These are phyloP conservation scores for Zaprionus davidi DNA, from an alignment of 1,140 invertebrate genomes.

Conservation along the genomic window DNA sequence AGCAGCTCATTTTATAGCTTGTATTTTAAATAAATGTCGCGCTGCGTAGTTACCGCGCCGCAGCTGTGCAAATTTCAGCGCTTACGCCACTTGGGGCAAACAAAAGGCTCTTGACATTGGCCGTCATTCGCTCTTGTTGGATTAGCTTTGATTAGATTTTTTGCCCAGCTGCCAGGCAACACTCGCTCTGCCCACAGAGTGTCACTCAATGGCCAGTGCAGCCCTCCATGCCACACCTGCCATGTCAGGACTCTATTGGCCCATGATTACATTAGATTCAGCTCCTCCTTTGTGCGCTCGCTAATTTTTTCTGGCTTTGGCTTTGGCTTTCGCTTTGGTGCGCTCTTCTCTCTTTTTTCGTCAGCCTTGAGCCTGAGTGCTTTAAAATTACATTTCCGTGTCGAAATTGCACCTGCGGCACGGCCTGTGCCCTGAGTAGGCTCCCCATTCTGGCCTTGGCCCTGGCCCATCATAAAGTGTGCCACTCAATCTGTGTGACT, in stretches of 20 bases:
- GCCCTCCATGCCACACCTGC: slow-evolving; percentile 28
- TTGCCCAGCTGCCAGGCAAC: slow-evolving; percentile 52
- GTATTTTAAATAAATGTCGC: slow-evolving; percentile 79
- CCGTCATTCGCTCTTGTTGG: slow-evolving; percentile 78
- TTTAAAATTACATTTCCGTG: slow-evolving; percentile 81
- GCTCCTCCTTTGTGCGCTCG: slow-evolving; percentile 27
- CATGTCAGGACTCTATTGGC: slow-evolving; percentile 60
- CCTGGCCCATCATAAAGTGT: slow-evolving; percentile 49
- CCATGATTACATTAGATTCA: slow-evolving; percentile 70
- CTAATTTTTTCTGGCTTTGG: slow-evolving; percentile 56
- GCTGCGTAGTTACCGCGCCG: slow-evolving; percentile 40
- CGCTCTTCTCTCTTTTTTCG: slow-evolving; percentile 15
- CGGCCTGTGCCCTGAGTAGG: not conserved
- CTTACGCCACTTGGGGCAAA: slow-evolving; percentile 77
- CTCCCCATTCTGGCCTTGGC: not conserved
- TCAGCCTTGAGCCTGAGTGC: slow-evolving; percentile 49
- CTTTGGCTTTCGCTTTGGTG: slow-evolving; percentile 13
- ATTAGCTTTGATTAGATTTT: slow-evolving; percentile 84
- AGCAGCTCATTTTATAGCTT: slow-evolving; percentile 81
- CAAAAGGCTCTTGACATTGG: slow-evolving; percentile 76
- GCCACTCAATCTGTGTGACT: slow-evolving; percentile 80
- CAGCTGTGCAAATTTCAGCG: slow-evolving; percentile 73
- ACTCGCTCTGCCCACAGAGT: slow-evolving; percentile 51
- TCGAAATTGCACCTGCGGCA: slow-evolving; percentile 78
- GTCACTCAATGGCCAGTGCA: slow-evolving; percentile 54